Percentiles rank a stretch among this genome's conserved stretches.
Conservation (phyloP, 2,113 vertebrate species). For the Camelus dromedarius region DNA sequence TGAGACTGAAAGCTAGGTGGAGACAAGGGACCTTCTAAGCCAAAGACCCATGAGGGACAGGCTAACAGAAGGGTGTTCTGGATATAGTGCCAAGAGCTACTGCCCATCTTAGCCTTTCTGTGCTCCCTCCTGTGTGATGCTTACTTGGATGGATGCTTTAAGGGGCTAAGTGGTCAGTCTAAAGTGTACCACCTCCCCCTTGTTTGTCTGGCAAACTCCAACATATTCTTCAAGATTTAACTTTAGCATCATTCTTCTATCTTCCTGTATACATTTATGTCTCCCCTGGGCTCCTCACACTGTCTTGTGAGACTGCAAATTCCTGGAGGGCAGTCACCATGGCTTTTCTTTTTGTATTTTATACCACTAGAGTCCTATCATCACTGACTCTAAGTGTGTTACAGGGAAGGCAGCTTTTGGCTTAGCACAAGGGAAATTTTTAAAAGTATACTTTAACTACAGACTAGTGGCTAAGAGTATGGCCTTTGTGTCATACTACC, state of each 20-base stretch:
- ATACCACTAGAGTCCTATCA: background rate
- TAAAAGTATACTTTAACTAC: background rate
- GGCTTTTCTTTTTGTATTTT: conserved; percentile 27
- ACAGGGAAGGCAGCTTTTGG: background rate
- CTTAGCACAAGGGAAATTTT: background rate
- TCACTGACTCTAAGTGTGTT: background rate
- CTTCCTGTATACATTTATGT: background rate
- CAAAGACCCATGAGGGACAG: background rate
- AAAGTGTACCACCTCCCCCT: background rate
- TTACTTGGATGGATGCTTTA: background rate
- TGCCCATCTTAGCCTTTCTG: background rate
- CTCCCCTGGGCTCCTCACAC: background rate
- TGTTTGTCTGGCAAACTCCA: background rate
- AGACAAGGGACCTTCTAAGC: background rate
- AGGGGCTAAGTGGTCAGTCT: background rate
- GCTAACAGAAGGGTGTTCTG: background rate
- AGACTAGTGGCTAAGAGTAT: background rate
- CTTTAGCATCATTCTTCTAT: background rate
- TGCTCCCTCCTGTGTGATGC: background rate
- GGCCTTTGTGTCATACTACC: background rate
- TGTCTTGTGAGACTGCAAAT: conserved; percentile 6
- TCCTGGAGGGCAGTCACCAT: background rate
- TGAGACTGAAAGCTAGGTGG: background rate
- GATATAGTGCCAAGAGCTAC: background rate
- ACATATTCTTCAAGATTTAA: background rate